These are phyloP conservation scores for Tinea trinotella DNA, from an alignment of 2,888 invertebrate genomes.

Conservation along the genomic window DNA sequence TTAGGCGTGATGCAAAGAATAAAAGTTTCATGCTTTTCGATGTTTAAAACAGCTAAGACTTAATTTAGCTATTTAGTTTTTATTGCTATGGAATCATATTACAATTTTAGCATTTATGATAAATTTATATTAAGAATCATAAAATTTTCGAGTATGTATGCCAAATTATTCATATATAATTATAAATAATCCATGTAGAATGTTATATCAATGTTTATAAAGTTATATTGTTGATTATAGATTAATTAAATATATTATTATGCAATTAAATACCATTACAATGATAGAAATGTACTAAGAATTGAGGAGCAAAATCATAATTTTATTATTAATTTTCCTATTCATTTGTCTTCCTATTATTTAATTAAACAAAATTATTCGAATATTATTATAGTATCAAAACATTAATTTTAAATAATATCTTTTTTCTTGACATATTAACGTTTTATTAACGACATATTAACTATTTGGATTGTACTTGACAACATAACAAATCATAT, in stretches of 20 bases:
- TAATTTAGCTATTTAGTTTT: not conserved
- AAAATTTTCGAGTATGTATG: not conserved
- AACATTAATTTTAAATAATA: too few species aligned
- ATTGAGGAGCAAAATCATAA: not conserved
- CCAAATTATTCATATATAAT: not conserved
- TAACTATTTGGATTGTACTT: too few species aligned
- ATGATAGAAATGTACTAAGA: not conserved
- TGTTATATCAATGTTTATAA: constrained; percentile 7
- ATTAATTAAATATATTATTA: not conserved
- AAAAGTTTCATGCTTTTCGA: too few species aligned
- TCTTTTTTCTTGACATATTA: too few species aligned
- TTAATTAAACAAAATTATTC: too few species aligned
- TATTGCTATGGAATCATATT: not conserved
- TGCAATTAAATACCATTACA: not conserved
- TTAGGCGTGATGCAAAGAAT: too few species aligned
- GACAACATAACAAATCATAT: too few species aligned
- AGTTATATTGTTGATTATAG: constrained; percentile 9
- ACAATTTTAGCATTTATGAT: not conserved
- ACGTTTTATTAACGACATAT: too few species aligned
- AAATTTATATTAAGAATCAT: not conserved
- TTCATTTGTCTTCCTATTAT: too few species aligned
- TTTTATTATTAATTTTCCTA: not conserved
- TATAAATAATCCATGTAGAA: not conserved
- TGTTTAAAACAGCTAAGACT: too few species aligned
- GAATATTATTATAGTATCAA: too few species aligned